Evolutionary conservation across 2,888 invertebrate genomes (phyloP).

Genomic region (Diarsia dahlii): DNA sequence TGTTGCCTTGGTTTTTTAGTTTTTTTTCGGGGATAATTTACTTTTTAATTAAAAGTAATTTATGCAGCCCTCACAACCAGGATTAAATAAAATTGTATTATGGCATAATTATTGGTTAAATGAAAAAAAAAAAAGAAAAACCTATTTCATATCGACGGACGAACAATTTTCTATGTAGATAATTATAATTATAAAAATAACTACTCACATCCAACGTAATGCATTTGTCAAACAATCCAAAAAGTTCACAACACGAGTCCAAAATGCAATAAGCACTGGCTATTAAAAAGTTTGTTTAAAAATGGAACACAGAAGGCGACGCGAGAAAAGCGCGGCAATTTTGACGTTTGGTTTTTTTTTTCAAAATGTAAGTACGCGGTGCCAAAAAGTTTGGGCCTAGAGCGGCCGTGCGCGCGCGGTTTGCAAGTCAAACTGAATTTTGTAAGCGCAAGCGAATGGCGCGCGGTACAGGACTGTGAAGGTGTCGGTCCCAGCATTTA

Average conservation of each 20-base stretch:
- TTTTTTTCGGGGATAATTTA: constrained; percentile 18
- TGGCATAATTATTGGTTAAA: constrained; percentile 13
- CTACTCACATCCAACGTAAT: constrained; percentile 88
- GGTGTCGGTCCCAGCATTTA: constrained; percentile 80
- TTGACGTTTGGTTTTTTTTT: constrained; percentile 69
- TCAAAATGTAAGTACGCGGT: constrained; percentile 75
- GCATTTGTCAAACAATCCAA: constrained; percentile 86
- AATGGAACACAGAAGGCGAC: constrained; percentile 62
- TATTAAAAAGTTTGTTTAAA: constrained; percentile 66
- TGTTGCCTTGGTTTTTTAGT: neutral
- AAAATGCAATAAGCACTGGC: constrained; percentile 72
- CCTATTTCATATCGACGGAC: constrained; percentile 77
- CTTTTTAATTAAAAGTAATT: constrained; percentile 50
- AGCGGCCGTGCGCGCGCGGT: constrained; percentile 88
- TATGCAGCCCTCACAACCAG: neutral
- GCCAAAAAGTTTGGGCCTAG: constrained; percentile 86
- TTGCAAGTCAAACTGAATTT: constrained; percentile 88
- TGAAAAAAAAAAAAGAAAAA: constrained; percentile 13
- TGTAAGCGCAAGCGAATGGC: constrained; percentile 86
- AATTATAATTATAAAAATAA: constrained; percentile 64
- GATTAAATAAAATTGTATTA: neutral
- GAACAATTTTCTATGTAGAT: constrained; percentile 81
- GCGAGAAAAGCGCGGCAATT: constrained; percentile 66
- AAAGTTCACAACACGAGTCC: constrained; percentile 79
- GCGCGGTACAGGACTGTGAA: constrained; percentile 83